Evolutionary conservation across 1,140 invertebrate genomes (phyloP).

Genomic region (Ericerus pela): DNA sequence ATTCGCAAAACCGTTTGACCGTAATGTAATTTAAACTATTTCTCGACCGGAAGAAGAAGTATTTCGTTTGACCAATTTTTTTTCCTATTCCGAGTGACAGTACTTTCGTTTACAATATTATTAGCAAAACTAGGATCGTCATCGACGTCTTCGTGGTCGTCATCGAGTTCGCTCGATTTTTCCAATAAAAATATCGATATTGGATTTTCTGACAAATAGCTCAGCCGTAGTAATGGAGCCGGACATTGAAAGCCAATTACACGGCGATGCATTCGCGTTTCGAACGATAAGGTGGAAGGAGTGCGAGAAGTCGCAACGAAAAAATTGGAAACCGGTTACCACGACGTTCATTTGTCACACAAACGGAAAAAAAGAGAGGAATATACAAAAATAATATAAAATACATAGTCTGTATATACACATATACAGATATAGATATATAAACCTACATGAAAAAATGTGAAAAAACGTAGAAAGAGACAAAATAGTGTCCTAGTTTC

Average conservation of each 20-base stretch:
- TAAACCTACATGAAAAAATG: too few relatives aligned
- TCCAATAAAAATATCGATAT: slow-evolving; percentile 10
- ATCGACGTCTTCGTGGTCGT: neutral
- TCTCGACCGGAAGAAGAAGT: neutral
- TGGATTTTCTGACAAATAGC: slow-evolving; percentile 1
- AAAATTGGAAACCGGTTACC: neutral
- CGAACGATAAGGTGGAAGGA: too few relatives aligned
- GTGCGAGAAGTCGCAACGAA: neutral
- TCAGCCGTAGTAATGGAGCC: neutral
- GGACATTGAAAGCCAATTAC: slow-evolving; percentile 9
- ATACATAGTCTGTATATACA: too few relatives aligned
- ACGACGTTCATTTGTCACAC: neutral
- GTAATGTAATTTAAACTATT: neutral
- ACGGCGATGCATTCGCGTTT: neutral
- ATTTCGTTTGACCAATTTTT: neutral
- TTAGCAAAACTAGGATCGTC: too few relatives aligned
- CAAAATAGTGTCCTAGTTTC: too few relatives aligned
- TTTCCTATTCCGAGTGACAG: too few relatives aligned
- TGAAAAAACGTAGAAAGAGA: too few relatives aligned
- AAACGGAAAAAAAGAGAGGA: too few relatives aligned
- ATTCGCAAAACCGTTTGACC: neutral
- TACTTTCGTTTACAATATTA: slow-evolving; percentile 3
- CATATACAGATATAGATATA: too few relatives aligned
- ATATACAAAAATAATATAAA: too few relatives aligned
- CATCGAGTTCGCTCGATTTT: neutral